phyloP scores from a whole-genome alignment of 2,797 vertebrate genomes.

The Gouania willdenowi region DNA sequence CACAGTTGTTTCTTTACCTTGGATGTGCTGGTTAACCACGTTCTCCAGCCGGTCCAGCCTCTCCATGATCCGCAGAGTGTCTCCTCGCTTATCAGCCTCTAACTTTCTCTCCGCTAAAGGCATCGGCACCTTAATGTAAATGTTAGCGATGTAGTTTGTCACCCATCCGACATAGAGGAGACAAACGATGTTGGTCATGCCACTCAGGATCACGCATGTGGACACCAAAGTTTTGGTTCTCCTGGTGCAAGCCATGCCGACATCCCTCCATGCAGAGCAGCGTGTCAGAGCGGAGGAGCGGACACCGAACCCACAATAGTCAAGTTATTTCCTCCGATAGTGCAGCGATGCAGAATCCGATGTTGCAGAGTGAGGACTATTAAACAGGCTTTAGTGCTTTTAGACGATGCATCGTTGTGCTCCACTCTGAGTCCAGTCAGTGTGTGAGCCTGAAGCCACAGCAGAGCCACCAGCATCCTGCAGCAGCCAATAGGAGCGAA shows the following conservation, averaged over 20 bases:
- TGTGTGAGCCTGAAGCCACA: slow-evolving; percentile 42
- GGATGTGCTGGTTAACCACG: slow-evolving; percentile 97
- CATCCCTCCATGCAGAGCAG: slow-evolving; percentile 86
- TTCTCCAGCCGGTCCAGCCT: slow-evolving; percentile 94
- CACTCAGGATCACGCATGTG: slow-evolving; percentile 97
- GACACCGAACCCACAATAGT: slow-evolving; percentile 25
- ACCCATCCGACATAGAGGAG: slow-evolving; percentile 98
- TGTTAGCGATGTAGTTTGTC: slow-evolving; percentile 95
- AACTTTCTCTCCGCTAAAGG: slow-evolving; percentile 90
- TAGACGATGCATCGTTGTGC: slow-evolving; percentile 33
- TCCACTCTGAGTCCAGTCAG: slow-evolving; percentile 55
- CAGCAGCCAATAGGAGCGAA: slow-evolving; percentile 67
- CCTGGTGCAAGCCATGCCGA: slow-evolving; percentile 97
- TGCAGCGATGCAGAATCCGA: slow-evolving; percentile 9
- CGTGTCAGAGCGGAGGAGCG: slow-evolving; percentile 60
- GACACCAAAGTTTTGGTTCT: slow-evolving; percentile 99
- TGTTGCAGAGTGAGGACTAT: slow-evolving; percentile 13
- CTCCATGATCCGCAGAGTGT: slow-evolving; percentile 94
- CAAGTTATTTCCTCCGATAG: slow-evolving; percentile 49
- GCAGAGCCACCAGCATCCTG: slow-evolving; percentile 35
- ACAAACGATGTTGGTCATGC: slow-evolving; percentile 97
- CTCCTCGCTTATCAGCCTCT: slow-evolving; percentile 89
- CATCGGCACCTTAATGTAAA: slow-evolving; percentile 91
- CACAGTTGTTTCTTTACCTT: slow-evolving; percentile 91
- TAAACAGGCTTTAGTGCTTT: slow-evolving; percentile 4